Evolutionary conservation across 2,797 vertebrate genomes (phyloP).

Genomic region (Rhinoraja longicauda): DNA sequence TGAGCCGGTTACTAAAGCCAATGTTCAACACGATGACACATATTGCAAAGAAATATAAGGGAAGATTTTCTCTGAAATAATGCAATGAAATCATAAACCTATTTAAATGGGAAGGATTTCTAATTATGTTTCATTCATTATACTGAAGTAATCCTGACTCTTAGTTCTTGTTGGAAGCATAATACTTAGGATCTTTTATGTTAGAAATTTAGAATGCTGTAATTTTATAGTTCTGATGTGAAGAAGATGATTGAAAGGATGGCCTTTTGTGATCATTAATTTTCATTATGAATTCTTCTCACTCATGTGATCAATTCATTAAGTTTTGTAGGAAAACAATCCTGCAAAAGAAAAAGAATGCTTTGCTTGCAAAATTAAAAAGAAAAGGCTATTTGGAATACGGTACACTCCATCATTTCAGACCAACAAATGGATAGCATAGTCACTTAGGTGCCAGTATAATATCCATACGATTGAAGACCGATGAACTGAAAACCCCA

Average conservation of each 20-base stretch:
- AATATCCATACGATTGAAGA: neutral
- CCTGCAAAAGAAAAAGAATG: neutral
- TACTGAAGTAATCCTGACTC: neutral
- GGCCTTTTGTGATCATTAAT: neutral
- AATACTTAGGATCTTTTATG: neutral
- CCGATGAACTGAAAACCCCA: neutral
- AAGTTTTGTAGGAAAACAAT: neutral
- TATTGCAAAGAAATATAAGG: neutral
- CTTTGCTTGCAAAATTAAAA: neutral
- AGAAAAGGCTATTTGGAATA: neutral
- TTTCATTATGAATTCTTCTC: neutral
- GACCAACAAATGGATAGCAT: neutral
- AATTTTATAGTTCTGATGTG: neutral
- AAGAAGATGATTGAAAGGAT: slow-evolving; percentile 1
- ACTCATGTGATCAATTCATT: neutral
- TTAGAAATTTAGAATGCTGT: neutral
- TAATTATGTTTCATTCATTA: neutral
- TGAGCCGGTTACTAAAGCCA: neutral
- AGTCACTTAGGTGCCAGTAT: neutral
- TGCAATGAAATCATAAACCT: neutral
- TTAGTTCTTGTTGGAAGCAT: neutral
- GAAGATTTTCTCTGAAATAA: neutral
- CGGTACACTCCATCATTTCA: neutral
- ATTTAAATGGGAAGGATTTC: neutral
- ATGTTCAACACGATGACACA: neutral